These are phyloP conservation scores for Hypocryptadius cinnamomeus DNA, from an alignment of 2,113 vertebrate species.

Conservation along the genomic window DNA sequence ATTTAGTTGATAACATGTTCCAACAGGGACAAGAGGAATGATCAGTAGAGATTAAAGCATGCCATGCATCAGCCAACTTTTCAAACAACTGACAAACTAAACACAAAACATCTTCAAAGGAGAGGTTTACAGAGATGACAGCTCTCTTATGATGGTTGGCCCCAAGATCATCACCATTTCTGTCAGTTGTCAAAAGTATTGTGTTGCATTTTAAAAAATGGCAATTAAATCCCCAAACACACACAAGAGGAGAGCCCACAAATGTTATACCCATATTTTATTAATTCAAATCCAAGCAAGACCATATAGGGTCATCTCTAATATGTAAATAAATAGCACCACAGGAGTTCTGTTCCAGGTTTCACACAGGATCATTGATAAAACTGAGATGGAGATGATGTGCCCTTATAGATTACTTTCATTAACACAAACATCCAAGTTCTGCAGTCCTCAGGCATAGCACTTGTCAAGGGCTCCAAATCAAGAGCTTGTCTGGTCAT, in stretches of 20 bases:
- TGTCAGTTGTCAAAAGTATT: neutral
- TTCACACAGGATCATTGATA: neutral
- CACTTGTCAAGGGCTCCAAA: neutral
- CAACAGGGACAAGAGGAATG: neutral
- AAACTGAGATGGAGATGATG: neutral
- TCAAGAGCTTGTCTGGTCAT: neutral
- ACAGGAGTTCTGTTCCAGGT: neutral
- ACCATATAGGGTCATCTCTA: neutral
- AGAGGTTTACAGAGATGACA: neutral
- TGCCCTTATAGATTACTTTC: neutral
- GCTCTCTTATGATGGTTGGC: neutral
- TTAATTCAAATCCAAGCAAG: neutral
- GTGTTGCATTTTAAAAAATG: neutral
- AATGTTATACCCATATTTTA: neutral
- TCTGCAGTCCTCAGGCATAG: neutral
- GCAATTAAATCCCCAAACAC: neutral
- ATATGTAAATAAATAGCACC: neutral
- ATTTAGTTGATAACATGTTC: conserved; percentile 15
- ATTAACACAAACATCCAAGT: neutral
- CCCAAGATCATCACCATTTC: neutral
- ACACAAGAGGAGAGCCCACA: neutral
- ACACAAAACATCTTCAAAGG: neutral
- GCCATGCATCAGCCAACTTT: neutral
- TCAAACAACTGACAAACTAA: neutral
- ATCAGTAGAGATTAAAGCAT: conserved; percentile 19